phyloP scores from a whole-genome alignment of 2,797 vertebrate species.

The Poeciliopsis paucimaculata region DNA sequence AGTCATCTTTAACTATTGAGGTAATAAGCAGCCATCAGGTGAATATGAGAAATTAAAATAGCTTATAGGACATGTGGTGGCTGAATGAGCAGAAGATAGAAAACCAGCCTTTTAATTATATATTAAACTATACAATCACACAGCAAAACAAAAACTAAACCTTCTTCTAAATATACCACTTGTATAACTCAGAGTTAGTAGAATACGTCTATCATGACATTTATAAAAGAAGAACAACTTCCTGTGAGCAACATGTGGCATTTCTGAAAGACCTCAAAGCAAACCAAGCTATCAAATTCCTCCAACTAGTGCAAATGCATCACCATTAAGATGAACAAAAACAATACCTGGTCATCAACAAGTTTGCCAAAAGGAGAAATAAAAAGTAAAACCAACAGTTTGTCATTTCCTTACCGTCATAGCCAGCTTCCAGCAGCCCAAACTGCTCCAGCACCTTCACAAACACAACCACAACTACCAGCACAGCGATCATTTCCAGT shows the following conservation, averaged over 20 bases:
- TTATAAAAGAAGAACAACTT: not conserved
- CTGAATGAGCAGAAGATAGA: constrained; percentile 8
- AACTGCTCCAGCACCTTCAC: constrained; percentile 97
- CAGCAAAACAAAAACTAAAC: not conserved
- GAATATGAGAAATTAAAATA: constrained; percentile 17
- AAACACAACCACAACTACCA: constrained; percentile 94
- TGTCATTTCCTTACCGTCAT: constrained; percentile 89
- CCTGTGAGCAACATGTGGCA: not conserved
- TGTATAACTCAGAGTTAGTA: not conserved
- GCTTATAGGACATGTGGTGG: constrained; percentile 3
- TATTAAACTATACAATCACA: not conserved
- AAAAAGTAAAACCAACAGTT: not conserved
- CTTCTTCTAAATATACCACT: not conserved
- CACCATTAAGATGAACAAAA: not conserved
- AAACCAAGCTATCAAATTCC: constrained; percentile 5
- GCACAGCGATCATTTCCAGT: constrained; percentile 96
- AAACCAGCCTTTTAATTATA: constrained; percentile 1
- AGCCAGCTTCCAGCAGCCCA: constrained; percentile 91
- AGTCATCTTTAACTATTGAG: constrained; percentile 20
- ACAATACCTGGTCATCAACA: constrained; percentile 33
- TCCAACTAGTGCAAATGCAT: not conserved
- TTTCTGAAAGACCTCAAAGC: not conserved
- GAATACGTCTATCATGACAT: not conserved
- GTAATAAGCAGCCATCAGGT: constrained; percentile 26
- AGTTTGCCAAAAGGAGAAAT: not conserved